Evolutionary conservation across 2,888 invertebrate species (phyloP), one percentile per base, ranked within the genome.

Genomic region (Craniophora ligustri): DNA sequence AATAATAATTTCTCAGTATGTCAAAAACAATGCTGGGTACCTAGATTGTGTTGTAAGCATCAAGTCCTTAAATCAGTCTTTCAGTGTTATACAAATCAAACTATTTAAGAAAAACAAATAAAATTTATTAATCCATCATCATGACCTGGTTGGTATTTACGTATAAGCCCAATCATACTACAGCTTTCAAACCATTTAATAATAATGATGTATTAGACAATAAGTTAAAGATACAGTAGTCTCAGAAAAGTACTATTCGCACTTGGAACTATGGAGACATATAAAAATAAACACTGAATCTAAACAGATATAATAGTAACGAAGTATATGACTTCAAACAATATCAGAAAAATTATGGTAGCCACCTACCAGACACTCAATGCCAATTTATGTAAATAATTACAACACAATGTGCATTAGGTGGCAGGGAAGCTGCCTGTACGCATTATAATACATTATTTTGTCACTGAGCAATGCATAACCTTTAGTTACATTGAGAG

Each of bases 361-460:
- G 42, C 73, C 76, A 79, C 76, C 79, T 74, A 79, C 74, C 26
- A 19, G 51, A 53, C 55, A 69, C 50, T 75, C 76, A 78, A 78
- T 81, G 81, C 70, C 78, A 81, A 77, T 73, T 67, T 81, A 85
- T 82, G 82, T 75, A 78, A 82, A 80, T 82, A 73, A 65, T 76
- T 72, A 69, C 55, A 64, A 79, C 63, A 79, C 77, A 84, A 75
- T 80, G 64, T 72, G 62, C 69, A 64, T 53, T 40, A 49, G 30
- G 39, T 59, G 40, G 55, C 63, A 51, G 61, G 61, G 71, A 75
- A 75, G 64, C 68, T 67, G 65, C 58, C 48, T 69, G 51, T 49
- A 55, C 65, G 68, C 61, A 75, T 73, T 60, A 65, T 61, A 68
- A 61, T 40, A 57, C 44, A 70, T 41, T 63, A 63, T 56, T 57